These are phyloP conservation scores for Rhombomys opimus DNA, from an alignment of 2,113 vertebrate species.

Conservation along the genomic window DNA sequence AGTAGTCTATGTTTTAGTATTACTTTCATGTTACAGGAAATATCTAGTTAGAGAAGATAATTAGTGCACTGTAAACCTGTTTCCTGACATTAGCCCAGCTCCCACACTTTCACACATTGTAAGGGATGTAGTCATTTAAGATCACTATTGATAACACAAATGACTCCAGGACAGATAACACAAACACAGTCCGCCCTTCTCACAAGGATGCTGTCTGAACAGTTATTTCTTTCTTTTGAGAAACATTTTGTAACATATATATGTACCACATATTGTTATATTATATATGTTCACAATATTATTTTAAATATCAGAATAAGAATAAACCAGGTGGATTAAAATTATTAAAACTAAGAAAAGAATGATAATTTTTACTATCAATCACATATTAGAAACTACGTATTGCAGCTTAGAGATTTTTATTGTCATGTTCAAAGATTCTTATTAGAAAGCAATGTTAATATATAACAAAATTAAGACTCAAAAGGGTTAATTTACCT, in stretches of 20 bases:
- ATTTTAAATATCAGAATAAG: neutral
- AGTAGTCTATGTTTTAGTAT: neutral
- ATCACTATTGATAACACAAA: neutral
- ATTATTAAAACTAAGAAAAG: neutral
- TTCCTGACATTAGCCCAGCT: neutral
- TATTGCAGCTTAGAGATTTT: neutral
- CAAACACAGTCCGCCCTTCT: neutral
- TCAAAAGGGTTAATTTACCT: neutral
- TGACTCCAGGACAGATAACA: neutral
- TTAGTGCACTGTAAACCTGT: neutral
- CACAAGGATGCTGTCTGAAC: neutral
- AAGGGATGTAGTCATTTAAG: too few species aligned
- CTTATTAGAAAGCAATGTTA: neutral
- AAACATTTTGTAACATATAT: neutral
- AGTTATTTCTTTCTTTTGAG: neutral
- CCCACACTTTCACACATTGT: neutral
- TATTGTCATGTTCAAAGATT: neutral
- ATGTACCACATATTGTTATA: neutral
- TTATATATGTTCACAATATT: neutral
- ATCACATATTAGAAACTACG: neutral
- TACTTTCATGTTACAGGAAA: neutral
- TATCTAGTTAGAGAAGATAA: neutral
- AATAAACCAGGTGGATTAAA: neutral
- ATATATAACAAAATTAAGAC: neutral
- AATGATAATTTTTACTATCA: neutral